Conservation (phyloP, 2,888 invertebrate species). For the Cephus sareptanus region DNA sequence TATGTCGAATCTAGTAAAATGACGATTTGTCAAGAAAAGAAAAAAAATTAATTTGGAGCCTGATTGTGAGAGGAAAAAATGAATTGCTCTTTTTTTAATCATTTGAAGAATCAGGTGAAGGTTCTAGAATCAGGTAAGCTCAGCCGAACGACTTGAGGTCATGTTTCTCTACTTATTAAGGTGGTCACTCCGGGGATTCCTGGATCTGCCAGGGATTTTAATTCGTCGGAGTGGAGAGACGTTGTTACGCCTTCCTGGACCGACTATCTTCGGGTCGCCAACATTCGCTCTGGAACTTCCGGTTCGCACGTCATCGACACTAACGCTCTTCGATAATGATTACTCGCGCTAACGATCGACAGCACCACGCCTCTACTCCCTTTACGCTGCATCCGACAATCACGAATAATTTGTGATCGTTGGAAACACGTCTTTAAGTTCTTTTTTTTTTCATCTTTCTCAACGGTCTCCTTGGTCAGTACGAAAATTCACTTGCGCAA, state of each 20-base stretch:
- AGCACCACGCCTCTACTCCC: background rate
- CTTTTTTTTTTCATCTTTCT: background rate
- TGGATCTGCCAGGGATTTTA: background rate
- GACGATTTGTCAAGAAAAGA: background rate
- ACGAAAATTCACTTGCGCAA: background rate
- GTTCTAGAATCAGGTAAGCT: background rate
- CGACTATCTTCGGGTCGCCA: constrained; percentile 33
- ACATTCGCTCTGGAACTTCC: constrained; percentile 37
- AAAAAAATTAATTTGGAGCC: background rate
- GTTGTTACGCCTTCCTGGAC: constrained; percentile 38
- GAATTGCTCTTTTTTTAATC: background rate
- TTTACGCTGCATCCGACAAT: background rate
- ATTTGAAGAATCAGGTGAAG: background rate
- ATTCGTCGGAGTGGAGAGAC: constrained; percentile 26
- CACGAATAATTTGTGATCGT: background rate
- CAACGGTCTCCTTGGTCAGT: background rate
- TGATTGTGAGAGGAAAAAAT: background rate
- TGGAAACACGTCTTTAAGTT: background rate
- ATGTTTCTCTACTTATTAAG: constrained; percentile 41
- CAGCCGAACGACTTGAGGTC: constrained; percentile 3
- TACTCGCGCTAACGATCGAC: background rate
- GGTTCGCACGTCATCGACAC: constrained; percentile 42
- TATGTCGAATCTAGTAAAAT: background rate
- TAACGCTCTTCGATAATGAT: constrained; percentile 41
- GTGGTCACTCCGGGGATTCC: constrained; percentile 38